Percentiles rank a stretch among this genome's conserved stretches.
phyloP scores from a whole-genome alignment of 37 sponge, comb jelly and placozoan genomes.

The Petrosia ficiformis region DNA sequence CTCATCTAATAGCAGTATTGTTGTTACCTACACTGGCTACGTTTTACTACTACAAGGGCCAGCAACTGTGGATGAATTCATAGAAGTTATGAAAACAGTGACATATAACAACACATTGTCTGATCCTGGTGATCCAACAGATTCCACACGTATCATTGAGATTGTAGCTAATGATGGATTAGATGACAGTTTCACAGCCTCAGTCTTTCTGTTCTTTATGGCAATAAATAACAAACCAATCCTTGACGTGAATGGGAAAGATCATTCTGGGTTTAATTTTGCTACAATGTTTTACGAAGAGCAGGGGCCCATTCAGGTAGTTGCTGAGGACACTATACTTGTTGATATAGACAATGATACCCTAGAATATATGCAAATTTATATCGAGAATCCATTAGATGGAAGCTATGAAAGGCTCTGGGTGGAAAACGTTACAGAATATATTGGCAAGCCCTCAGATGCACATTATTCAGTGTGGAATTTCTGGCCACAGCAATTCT shows the following conservation, averaged over 20 bases:
- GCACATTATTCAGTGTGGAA: constrained; percentile 50
- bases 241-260: constrained; percentile 76
- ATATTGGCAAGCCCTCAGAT: constrained; percentile 22
- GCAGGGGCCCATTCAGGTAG: constrained; percentile 57
- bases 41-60: constrained; percentile 67
- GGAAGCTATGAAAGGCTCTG: constrained; percentile 57
- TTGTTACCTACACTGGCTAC: constrained; percentile 18
- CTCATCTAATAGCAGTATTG: constrained; percentile 30
- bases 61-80: constrained; percentile 64
- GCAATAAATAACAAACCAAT: constrained; percentile 74
- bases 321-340: constrained; percentile 31
- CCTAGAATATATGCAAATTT: constrained; percentile 54
- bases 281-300: constrained; percentile 58
- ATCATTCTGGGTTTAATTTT: constrained; percentile 50
- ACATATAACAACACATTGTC: constrained; percentile 70
- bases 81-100: constrained; percentile 47
- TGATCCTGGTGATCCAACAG: constrained; percentile 64
- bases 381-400: constrained; percentile 48
- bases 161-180: constrained; percentile 75
- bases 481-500: constrained; percentile 58
- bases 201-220: constrained; percentile 52
- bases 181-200: constrained; percentile 66
- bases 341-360: constrained; percentile 82
- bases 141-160: constrained; percentile 34
- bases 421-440: constrained; percentile 50